phyloP scores from a whole-genome alignment of 2,797 vertebrate species.

The Phoebastria nigripes region DNA sequence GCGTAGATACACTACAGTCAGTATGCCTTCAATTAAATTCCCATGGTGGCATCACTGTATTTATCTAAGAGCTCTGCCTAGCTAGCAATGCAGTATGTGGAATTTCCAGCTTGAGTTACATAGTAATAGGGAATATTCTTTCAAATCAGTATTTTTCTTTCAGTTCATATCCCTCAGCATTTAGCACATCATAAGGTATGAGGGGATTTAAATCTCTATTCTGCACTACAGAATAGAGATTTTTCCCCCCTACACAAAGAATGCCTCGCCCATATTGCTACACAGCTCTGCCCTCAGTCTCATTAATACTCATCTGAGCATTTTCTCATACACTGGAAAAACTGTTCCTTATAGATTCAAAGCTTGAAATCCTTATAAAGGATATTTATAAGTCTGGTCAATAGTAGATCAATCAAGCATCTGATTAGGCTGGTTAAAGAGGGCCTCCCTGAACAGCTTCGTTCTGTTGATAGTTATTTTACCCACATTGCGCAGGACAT shows the following conservation, averaged over 20 bases:
- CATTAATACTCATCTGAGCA: not conserved
- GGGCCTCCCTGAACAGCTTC: not conserved
- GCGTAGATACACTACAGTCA: fast-evolving
- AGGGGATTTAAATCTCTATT: not conserved
- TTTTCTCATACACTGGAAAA: not conserved
- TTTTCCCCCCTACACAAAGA: not conserved
- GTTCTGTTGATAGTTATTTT: not conserved
- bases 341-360: not conserved
- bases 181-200: not conserved
- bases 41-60: not conserved
- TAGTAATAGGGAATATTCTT: not conserved
- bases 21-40: not conserved
- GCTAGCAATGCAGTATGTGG: not conserved
- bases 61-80: not conserved
- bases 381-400: not conserved
- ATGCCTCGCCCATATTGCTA: not conserved
- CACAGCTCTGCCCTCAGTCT: not conserved
- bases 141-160: not conserved
- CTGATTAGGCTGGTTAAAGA: not conserved
- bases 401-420: not conserved
- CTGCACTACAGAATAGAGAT: not conserved
- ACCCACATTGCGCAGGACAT: not conserved
- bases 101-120: not conserved
- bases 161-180: not conserved
- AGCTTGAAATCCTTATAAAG: not conserved